Percentiles rank a stretch among this genome's conserved stretches.
Conservation (phyloP, 1,140 invertebrate species). For the Caligus rogercresseyi region DNA sequence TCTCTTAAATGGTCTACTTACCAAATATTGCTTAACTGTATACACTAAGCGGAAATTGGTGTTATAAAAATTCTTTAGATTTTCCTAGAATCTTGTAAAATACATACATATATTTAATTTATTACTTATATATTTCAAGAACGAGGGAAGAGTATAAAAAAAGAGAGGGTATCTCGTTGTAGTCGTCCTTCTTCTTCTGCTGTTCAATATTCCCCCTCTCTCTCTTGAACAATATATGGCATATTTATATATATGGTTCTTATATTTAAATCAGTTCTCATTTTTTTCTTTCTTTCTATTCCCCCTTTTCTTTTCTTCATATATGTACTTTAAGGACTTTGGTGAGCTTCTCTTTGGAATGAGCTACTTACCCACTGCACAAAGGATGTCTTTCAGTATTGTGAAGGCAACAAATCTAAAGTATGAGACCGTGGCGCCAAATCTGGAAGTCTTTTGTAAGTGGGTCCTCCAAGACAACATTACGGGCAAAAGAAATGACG, state of each 20-base stretch:
- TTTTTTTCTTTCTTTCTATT: not conserved
- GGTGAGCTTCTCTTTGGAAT: slow-evolving; percentile 36
- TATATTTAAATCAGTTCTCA: no score
- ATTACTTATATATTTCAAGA: not conserved
- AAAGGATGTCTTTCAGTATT: slow-evolving; percentile 36
- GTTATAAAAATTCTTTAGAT: not conserved
- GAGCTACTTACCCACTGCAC: slow-evolving; percentile 39
- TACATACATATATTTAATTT: slow-evolving; percentile 1
- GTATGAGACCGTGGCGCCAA: slow-evolving; percentile 27
- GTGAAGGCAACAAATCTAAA: slow-evolving; percentile 34
- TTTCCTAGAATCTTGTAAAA: not conserved
- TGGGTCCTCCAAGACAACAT: slow-evolving; percentile 19
- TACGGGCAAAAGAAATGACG: not conserved
- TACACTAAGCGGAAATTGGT: not conserved
- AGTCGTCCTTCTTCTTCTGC: no score
- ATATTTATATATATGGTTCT: no score
- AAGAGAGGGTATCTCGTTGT: no score
- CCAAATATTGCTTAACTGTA: no score
- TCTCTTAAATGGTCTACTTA: no score
- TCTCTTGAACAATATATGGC: no score
- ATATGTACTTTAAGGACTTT: slow-evolving; percentile 24
- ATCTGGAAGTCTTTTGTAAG: slow-evolving; percentile 33
- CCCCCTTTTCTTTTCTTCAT: not conserved
- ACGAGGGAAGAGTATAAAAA: not conserved
- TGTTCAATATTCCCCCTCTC: no score